phyloP scores from a whole-genome alignment of 2,888 invertebrate species.

The Mantis religiosa region DNA sequence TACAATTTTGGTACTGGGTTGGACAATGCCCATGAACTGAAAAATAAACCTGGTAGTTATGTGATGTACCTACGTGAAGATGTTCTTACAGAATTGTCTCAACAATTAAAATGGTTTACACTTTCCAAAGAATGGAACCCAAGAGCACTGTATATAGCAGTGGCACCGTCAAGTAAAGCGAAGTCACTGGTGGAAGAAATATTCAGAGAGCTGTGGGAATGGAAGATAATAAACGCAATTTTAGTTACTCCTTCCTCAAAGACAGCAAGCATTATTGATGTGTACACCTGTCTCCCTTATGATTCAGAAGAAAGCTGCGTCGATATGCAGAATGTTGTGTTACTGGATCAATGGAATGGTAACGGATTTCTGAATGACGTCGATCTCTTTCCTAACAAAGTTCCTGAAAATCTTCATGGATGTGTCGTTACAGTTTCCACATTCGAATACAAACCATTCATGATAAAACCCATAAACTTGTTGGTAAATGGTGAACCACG shows the following conservation, averaged over 20 bases:
- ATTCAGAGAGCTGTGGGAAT: background rate
- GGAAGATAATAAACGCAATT: background rate
- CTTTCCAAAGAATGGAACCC: background rate
- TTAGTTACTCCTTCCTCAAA: background rate
- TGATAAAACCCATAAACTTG: background rate
- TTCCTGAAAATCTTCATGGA: background rate
- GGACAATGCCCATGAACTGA: background rate
- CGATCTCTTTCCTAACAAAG: background rate
- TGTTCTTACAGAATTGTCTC: background rate
- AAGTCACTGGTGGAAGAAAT: background rate
- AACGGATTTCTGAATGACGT: background rate
- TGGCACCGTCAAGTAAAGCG: background rate
- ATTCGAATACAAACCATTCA: background rate
- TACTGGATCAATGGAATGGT: background rate
- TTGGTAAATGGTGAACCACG: background rate
- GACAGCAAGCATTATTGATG: too few species aligned
- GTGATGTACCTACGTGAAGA: background rate
- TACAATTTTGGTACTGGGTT: background rate
- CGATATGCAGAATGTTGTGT: background rate
- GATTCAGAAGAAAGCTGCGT: background rate
- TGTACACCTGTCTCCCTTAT: background rate
- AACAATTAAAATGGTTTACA: background rate
- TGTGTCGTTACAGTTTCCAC: background rate
- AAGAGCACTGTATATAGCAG: background rate
- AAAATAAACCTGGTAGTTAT: background rate